Evolutionary conservation across 2,797 vertebrate species (phyloP).

Genomic region (Smutsia temminckii): DNA sequence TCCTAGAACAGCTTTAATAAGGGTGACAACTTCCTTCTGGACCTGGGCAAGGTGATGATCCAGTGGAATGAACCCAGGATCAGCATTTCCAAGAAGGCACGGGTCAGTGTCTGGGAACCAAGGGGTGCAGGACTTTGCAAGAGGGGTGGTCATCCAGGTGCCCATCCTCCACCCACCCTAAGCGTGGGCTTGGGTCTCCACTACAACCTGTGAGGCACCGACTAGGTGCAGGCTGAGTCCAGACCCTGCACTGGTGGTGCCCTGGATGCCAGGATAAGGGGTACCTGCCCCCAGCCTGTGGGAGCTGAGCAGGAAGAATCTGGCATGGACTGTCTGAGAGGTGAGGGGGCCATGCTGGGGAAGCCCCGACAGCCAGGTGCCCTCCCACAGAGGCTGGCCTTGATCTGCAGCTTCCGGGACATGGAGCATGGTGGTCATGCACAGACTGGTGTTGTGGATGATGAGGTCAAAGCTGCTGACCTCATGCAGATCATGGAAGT

Average conservation of each 20-base stretch:
- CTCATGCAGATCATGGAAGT: conserved; percentile 84
- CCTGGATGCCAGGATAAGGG: background rate
- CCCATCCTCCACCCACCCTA: background rate
- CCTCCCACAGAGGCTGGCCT: conserved; percentile 84
- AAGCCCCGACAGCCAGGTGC: background rate
- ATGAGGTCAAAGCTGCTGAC: conserved; percentile 81
- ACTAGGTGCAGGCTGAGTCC: background rate
- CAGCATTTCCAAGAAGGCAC: conserved; percentile 89
- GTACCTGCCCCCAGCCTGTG: background rate
- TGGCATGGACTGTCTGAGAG: background rate
- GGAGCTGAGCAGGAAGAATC: background rate
- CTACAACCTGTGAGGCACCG: background rate
- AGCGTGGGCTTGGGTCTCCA: background rate
- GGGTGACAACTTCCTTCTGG: conserved; percentile 91
- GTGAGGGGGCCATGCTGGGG: rapidly evolving
- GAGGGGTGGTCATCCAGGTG: conserved; percentile 63
- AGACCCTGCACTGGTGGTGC: background rate
- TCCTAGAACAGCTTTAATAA: conserved; percentile 92
- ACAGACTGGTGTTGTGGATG: conserved; percentile 87
- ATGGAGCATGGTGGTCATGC: conserved; percentile 90
- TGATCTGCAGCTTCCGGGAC: conserved; percentile 91
- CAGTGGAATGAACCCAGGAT: conserved; percentile 93
- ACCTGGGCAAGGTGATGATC: conserved; percentile 89
- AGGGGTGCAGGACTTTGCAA: conserved; percentile 54
- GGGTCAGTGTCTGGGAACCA: conserved; percentile 72